Conservation (phyloP, 2,113 vertebrate species). For the Phoenicopterus ruber region DNA sequence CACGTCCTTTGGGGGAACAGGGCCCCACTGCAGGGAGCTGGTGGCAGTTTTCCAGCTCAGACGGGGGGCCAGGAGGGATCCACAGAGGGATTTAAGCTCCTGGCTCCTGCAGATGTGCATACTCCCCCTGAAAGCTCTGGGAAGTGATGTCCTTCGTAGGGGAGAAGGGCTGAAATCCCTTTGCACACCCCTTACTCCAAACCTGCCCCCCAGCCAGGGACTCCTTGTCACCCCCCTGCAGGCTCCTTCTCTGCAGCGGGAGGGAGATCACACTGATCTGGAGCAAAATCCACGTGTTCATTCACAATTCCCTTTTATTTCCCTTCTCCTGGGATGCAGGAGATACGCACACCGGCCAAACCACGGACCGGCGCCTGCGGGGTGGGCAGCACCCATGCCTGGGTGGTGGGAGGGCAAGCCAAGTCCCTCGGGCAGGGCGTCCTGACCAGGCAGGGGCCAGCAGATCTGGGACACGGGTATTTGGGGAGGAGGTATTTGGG, state of each 20-base stretch:
- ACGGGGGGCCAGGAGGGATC: background rate
- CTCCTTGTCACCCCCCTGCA: background rate
- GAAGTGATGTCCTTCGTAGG: background rate
- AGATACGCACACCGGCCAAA: background rate
- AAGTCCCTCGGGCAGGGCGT: background rate
- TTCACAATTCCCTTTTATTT: background rate
- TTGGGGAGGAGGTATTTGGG: background rate
- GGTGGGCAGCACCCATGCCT: background rate
- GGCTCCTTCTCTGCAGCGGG: background rate
- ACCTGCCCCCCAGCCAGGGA: background rate
- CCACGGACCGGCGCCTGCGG: rapidly evolving
- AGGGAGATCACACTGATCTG: background rate
- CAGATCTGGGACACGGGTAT: background rate
- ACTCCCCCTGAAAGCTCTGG: background rate
- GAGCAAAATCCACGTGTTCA: background rate
- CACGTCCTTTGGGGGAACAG: background rate
- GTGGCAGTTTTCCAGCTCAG: background rate
- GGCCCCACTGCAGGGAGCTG: background rate
- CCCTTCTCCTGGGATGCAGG: background rate
- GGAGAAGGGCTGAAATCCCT: background rate
- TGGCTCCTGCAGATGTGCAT: background rate
- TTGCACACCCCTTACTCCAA: background rate
- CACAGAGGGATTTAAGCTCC: background rate
- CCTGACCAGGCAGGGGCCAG: rapidly evolving
- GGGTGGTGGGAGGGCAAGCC: background rate